These are phyloP conservation scores for Atlantisia rogersi DNA, from an alignment of 2,113 vertebrate genomes.

Conservation along the genomic window DNA sequence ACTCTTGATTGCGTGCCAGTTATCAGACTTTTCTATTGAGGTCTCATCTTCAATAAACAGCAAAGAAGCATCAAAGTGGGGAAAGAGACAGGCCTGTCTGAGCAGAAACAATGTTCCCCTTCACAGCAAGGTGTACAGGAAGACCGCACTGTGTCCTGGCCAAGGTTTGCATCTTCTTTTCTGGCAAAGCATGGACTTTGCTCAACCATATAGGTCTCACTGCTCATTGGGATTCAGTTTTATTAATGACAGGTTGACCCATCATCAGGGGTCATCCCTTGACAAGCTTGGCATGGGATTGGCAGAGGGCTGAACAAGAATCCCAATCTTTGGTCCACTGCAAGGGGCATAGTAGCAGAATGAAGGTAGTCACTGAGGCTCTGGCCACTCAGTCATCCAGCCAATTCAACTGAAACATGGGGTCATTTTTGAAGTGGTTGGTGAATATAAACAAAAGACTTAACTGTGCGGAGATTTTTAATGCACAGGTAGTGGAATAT, in stretches of 20 bases:
- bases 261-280: not conserved
- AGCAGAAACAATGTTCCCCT: not conserved
- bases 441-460: not conserved
- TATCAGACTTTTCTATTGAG: not conserved
- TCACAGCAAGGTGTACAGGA: not conserved
- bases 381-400: not conserved
- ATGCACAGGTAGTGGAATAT: not conserved
- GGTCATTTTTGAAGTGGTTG: not conserved
- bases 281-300: not conserved
- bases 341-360: not conserved
- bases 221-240: not conserved
- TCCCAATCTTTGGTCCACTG: not conserved
- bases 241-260: not conserved
- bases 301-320: not conserved
- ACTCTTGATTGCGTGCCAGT: not conserved
- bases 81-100: not conserved
- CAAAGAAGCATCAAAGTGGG: not conserved
- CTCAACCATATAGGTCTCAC: not conserved
- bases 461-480: not conserved
- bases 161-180: not conserved
- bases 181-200: fast-evolving
- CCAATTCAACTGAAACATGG: not conserved
- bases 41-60: not conserved
- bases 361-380: not conserved
- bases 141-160: not conserved